phyloP scores from a whole-genome alignment of 1,140 invertebrate genomes.

The Neotoxoptera formosana region DNA sequence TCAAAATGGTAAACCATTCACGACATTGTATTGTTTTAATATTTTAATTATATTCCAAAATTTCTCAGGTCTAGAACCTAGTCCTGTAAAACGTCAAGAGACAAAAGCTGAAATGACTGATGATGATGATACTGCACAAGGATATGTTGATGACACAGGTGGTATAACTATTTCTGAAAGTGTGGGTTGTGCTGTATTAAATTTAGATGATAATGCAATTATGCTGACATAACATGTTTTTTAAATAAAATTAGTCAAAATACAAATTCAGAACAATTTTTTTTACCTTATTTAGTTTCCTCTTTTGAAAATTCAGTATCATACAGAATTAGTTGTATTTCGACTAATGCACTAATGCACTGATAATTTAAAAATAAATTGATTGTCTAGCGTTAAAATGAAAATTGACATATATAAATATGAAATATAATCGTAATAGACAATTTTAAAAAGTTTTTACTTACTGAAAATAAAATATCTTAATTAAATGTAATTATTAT shows the following conservation, averaged over 20 bases:
- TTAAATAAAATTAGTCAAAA: background rate
- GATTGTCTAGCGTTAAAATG: background rate
- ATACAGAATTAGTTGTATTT: background rate
- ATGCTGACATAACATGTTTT: slow-evolving; percentile 34
- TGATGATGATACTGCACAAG: slow-evolving; percentile 66
- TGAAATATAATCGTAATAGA: too few species aligned
- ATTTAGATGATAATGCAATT: slow-evolving; percentile 54
- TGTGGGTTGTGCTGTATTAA: slow-evolving; percentile 28
- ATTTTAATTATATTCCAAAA: background rate
- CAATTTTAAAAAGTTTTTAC: too few species aligned
- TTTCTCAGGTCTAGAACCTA: slow-evolving; percentile 59
- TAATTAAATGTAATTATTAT: too few species aligned
- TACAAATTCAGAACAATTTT: background rate
- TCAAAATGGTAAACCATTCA: slow-evolving; percentile 41
- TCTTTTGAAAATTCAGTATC: background rate
- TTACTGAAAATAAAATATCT: too few species aligned
- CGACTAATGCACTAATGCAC: background rate
- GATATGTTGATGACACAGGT: slow-evolving; percentile 69
- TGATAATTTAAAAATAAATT: background rate
- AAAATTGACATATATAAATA: too few species aligned
- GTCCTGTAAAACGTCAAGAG: slow-evolving; percentile 60
- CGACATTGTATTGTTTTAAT: slow-evolving; percentile 3
- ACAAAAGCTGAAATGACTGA: slow-evolving; percentile 62
- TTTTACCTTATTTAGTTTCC: background rate
- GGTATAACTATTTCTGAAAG: slow-evolving; percentile 70